These are phyloP conservation scores for Momotus momota DNA, from an alignment of 2,797 vertebrate genomes.

Conservation along the genomic window DNA sequence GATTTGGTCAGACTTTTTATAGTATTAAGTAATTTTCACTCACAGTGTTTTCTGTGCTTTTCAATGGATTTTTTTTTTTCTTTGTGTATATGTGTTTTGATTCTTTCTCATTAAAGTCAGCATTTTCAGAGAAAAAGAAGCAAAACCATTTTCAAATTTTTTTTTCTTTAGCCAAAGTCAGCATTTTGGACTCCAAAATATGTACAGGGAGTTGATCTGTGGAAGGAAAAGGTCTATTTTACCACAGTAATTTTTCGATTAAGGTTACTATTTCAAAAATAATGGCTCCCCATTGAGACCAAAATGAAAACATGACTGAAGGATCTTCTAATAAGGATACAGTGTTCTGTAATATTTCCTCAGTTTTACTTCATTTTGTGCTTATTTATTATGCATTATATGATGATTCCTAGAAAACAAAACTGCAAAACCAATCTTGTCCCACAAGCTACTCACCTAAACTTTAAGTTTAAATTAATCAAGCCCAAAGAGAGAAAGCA, in stretches of 20 bases:
- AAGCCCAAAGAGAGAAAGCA: background rate
- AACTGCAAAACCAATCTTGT: background rate
- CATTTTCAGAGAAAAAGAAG: constrained; percentile 37
- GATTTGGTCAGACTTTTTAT: background rate
- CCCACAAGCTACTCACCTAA: background rate
- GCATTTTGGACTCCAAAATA: background rate
- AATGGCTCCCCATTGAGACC: background rate
- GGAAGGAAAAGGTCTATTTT: background rate
- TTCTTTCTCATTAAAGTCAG: background rate
- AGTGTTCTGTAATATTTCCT: background rate
- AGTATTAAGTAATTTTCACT: background rate
- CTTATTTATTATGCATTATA: background rate
- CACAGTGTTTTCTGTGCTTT: background rate
- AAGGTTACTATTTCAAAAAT: background rate
- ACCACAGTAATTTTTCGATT: background rate
- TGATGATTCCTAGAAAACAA: background rate
- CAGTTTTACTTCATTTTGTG: background rate
- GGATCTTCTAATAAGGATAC: background rate
- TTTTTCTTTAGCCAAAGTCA: constrained; percentile 7
- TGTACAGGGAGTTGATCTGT: background rate
- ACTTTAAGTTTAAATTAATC: background rate
- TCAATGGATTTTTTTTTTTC: background rate
- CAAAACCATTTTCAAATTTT: background rate
- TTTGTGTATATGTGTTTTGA: background rate
- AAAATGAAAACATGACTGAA: constrained; percentile 13